Base-by-base conservation (phyloP, 2,888 invertebrate genomes). In the Microctonus hyperodae region DNA sequence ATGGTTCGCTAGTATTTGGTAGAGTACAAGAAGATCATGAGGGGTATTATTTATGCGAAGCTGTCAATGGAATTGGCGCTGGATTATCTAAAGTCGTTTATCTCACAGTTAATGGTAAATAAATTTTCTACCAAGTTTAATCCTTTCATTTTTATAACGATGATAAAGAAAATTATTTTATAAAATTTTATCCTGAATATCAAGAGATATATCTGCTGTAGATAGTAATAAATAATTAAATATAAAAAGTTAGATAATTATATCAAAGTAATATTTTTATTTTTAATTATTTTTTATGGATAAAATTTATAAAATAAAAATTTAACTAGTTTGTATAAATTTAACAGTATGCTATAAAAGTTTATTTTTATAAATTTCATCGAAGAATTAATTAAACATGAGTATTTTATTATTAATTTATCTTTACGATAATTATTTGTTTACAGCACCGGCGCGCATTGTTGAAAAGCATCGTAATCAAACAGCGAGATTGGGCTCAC, bases 11-110 rank as follows among this genome's bases (percentile, higher is more conserved):
- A 72, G 89, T 91, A 71, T 95, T 95, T 83, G 90, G 91, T 76
- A 90, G 91, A 80, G 91, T 95, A 60, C 91, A 91, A 75, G 95
- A 95, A 85, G 92, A 92, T 78, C 93, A 92, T 81, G 95, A 95
- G 85, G 95, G 96, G 0, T 93, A 94, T 83, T 96, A 95, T 83
- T 87, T 96, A 62, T 97, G 97, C 84, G 95, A 96, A 81, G 95
- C 95, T n/a, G 91, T 93, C 78, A 97, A 97, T 82, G 93, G 92
- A 74, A 94, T 97, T 72, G 96, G 95, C 0, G 91, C 93, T 16
- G 96, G 95, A 11, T 90, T 96, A 67, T 96, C 96, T 87, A 96
- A 96, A 86, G 93, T 96, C 64, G 92, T 96, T 75, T 93, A 92
- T 82, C 86, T 95, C 65, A 94, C 94, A 87, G 94, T 95, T 63